These are phyloP conservation scores for Drosophila borealis DNA, from an alignment of 2,888 invertebrate species.

Conservation along the genomic window DNA sequence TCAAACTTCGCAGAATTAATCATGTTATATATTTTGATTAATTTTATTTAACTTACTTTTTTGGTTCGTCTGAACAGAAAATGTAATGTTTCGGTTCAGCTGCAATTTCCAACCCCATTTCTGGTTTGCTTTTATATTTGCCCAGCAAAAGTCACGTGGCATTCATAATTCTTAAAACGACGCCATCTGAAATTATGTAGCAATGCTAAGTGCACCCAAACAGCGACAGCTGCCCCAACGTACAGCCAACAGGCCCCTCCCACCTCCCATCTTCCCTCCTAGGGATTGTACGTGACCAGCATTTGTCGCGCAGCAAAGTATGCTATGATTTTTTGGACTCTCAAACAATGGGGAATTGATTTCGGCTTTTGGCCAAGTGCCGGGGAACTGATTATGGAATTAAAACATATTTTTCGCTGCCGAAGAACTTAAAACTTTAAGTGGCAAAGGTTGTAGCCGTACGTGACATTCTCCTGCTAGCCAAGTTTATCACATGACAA, in stretches of 20 bases:
- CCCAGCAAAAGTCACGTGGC: constrained; percentile 81
- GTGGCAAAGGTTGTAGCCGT: constrained; percentile 73
- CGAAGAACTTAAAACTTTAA: constrained; percentile 69
- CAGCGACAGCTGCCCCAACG: constrained; percentile 51
- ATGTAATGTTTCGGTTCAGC: constrained; percentile 43
- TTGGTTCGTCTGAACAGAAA: constrained; percentile 15
- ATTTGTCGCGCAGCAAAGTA: constrained; percentile 63
- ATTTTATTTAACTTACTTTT: constrained; percentile 11
- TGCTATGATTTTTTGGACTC: constrained; percentile 56
- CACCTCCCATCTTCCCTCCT: background rate
- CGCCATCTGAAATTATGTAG: constrained; percentile 77
- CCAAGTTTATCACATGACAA: constrained; percentile 72
- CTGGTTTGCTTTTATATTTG: constrained; percentile 54
- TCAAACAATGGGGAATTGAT: constrained; percentile 71
- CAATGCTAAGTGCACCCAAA: constrained; percentile 74
- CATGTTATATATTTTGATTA: constrained; percentile 13
- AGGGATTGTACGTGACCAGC: constrained; percentile 73
- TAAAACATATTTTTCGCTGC: constrained; percentile 70
- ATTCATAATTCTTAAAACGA: constrained; percentile 84
- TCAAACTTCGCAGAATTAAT: background rate
- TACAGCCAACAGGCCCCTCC: constrained; percentile 1
- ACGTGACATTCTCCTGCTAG: constrained; percentile 66
- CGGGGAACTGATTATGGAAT: constrained; percentile 70
- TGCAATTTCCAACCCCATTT: constrained; percentile 28
- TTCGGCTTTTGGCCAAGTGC: constrained; percentile 48